Evolutionary conservation across 2,797 vertebrate species (phyloP), one percentile per base, ranked within the genome.

Genomic region (Premnoplex brunnescens): DNA sequence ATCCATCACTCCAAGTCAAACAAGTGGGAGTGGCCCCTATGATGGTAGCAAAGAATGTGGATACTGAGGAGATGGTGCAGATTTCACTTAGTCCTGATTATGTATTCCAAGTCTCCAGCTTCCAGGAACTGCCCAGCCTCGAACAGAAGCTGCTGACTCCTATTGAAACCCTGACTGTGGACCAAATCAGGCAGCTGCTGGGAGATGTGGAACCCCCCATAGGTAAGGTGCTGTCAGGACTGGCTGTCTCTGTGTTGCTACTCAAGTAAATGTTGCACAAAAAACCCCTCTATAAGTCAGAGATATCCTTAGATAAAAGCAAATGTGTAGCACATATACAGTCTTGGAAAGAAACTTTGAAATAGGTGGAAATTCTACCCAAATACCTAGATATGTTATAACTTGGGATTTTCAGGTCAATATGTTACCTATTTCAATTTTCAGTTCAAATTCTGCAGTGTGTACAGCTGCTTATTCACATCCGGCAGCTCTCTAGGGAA

Each of bases 21-120:
- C 97, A 96, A 93, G 98, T 95, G 21, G 95, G 92, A 0, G 98
- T 99, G 90, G 99, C 99, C 3, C 98, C 99, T 5, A 91, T 99
- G 54, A 95, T 98, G 34, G 93, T 99, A n/a, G 98, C 98, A 9
- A 98, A 98, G 84, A 98, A 98, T 0, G 93, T 98, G 14, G 97
- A 98, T 55, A 92, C 74, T 9, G 94, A 97, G 24, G 98, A 99
- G 95, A 97, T 99, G 87, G 79, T 85, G 12, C 97, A 98, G 88
- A 98, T 99, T 71, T 98, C 99, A 20, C 99, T 99, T 55, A 98
- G 98, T 83, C 98, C 98, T 4, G 98, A 98, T 23, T 99, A 98
- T 16, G 96, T 98, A n/a, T 98, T 98, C 92, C 95, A 93, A 17
- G 98, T 99, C 44, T 98, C 98, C 95, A 99, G 98, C 94, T 98